Evolutionary conservation across 2,888 invertebrate species (phyloP), one percentile per base, ranked within the genome.

Genomic region (Drosophila monieri): DNA sequence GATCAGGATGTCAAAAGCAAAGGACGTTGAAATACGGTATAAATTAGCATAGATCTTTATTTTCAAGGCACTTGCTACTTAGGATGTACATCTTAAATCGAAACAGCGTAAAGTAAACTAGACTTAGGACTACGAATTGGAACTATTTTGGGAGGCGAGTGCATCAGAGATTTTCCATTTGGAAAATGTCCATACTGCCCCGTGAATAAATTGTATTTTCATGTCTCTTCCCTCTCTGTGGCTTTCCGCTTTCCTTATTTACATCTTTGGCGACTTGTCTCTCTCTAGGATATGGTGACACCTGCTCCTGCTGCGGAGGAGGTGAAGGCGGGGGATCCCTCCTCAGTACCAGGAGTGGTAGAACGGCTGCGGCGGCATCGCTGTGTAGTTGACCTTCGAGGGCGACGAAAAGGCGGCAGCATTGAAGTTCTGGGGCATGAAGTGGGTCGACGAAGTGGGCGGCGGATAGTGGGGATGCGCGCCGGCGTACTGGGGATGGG

Each of bases 371-470:
- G 90, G 88, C 14, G 90, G 85, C 74, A 90, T 89, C 6, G 86
- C 73, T n/a, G 88, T 67, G 47, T 90, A 91, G 73, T 86, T 91
- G 56, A 89, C 81, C 73, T 90, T 90, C 8, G 89, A 76, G 39
- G 90, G 85, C 27, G 90, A 89, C 1, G 85, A 78, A 66, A 91
- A 90, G 47, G 90, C 85, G 39, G 88, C 74, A 5, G 88, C 75
- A 70, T 88, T 85, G 75, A 91, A 91, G 74, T 90, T 91, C 37
- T 91, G 91, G 49, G 90, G 90, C 91, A 90, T 90, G 39, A 89
- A 91, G 41, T 90, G 90, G n/a, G 89, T 57, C 18, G 90, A 77
- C n/a, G 88, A 62, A 15, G 67, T 73, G 12, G 85, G 43, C 9
- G 73, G 65, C 12, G 73, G 65, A 53, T 80, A 80, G 27, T 80